Evolutionary conservation across 2,888 invertebrate species (phyloP).

Genomic region (Leptinotarsa juncta): DNA sequence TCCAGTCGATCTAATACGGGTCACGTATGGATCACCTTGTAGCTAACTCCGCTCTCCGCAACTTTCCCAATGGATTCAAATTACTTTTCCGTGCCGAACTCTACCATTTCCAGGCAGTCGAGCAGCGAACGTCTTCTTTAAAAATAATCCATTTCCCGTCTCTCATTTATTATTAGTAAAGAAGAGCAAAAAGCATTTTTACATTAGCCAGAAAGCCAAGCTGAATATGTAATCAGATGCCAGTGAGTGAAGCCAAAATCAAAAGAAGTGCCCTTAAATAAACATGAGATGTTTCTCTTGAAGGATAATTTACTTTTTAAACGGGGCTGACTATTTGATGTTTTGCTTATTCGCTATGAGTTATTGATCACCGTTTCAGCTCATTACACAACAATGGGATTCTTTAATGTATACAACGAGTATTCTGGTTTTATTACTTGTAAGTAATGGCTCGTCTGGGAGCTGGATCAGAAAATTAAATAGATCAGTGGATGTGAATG

Average conservation of each 20-base stretch:
- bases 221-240: constrained; percentile 59
- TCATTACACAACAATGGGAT: constrained; percentile 37
- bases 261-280: constrained; percentile 58
- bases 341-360: constrained; percentile 40
- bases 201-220: constrained; percentile 59
- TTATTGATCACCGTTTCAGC: constrained; percentile 37
- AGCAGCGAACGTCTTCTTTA: constrained; percentile 44
- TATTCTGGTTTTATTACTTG: constrained; percentile 23
- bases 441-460: constrained; percentile 21
- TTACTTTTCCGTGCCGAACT: constrained; percentile 17
- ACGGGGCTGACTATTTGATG: constrained; percentile 32
- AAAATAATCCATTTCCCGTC: constrained; percentile 53
- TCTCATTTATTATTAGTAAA: constrained; percentile 61
- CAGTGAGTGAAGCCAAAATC: constrained; percentile 57
- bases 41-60: constrained; percentile 2
- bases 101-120: constrained; percentile 27
- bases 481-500: background rate
- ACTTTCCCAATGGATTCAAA: constrained; percentile 26
- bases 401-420: constrained; percentile 26
- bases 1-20: too few relatives aligned
- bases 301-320: constrained; percentile 46
- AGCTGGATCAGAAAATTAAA: background rate
- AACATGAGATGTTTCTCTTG: constrained; percentile 55
- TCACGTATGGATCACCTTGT: constrained; percentile 7
- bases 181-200: constrained; percentile 60